Evolutionary conservation across 2,888 invertebrate species (phyloP), one percentile per base, ranked within the genome.

Genomic region (Lissonota sp.): DNA sequence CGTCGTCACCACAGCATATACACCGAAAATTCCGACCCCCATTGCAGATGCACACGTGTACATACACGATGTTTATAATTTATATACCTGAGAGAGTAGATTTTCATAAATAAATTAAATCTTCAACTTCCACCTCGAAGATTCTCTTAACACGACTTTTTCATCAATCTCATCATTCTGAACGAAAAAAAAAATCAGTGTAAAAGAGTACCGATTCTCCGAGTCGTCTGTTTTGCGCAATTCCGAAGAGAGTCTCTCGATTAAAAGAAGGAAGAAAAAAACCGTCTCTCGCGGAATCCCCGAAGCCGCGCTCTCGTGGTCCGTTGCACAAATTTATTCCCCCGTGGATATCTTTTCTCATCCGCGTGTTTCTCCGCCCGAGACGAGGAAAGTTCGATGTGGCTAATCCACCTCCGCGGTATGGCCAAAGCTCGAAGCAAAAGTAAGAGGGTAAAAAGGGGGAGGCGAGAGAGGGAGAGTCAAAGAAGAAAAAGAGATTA

Each of bases 341-440:
- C 39, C 26, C 26, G 26, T 26, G 12, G 72, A 75, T 46, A 26
- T 37, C 37, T 57, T n/a, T n/a, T 16, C n/a, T 44, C 42, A 12
- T 60, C 39, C 57, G 5, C 5, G 42, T 55, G 8, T 16, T 8
- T 40, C 57, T 12, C n/a, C 6, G 14, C 49, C 10, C 58, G 40
- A 63, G 12, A 63, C 49, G 63, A 51, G 16, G 51, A 69, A 80
- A 64, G 63, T 69, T 77, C 72, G 51, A 69, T 67, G 64, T 14
- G 72, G 63, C 72, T 77, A 80, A 80, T 80, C 80, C 67, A 46
- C 44, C 44, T 6, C 58, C 70, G 71, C 60, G 14, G 39, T 44
- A 39, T 26, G 12, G 40, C 40, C 46, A 37, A 67, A 67, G 51
- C 64, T 60, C 53, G 49, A 51, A 64, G 53, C 57, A 42, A 7